Conservation (phyloP, 2,797 vertebrate species). For the Acropternis orthonyx region DNA sequence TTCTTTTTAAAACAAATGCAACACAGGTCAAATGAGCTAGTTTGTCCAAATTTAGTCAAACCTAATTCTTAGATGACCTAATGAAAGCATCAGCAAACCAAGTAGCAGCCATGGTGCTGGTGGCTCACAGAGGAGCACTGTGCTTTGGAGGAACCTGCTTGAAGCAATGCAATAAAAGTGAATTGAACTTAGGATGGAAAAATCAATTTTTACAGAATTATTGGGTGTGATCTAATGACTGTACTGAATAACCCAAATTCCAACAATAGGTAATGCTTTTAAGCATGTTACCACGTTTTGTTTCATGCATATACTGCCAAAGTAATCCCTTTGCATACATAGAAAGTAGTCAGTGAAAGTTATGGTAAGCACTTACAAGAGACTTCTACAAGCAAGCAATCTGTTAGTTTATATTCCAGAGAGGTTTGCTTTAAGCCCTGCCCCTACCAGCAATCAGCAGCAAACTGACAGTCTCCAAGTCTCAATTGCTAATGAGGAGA, state of each 20-base stretch:
- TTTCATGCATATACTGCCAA: not conserved
- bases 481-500: not conserved
- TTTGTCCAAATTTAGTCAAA: not conserved
- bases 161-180: slow-evolving; percentile 17
- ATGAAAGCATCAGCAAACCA: not conserved
- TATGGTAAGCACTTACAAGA: not conserved
- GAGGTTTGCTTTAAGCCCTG: not conserved
- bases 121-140: slow-evolving; percentile 38
- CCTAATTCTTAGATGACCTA: not conserved
- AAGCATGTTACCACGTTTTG: slow-evolving; percentile 38
- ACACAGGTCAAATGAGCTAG: not conserved
- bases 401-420: not conserved
- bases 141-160: slow-evolving; percentile 29
- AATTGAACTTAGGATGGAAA: slow-evolving; percentile 25
- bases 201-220: slow-evolving; percentile 40
- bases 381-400: not conserved
- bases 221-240: slow-evolving; percentile 37
- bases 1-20: not conserved
- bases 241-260: not conserved
- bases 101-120: not conserved
- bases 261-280: slow-evolving; percentile 43
- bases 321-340: not conserved
- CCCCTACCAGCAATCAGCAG: not conserved
- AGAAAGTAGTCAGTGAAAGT: slow-evolving; percentile 17
- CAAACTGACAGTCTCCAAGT: not conserved